Conservation (phyloP, 2,113 vertebrate genomes). For the Tympanuchus pallidicinctus region DNA sequence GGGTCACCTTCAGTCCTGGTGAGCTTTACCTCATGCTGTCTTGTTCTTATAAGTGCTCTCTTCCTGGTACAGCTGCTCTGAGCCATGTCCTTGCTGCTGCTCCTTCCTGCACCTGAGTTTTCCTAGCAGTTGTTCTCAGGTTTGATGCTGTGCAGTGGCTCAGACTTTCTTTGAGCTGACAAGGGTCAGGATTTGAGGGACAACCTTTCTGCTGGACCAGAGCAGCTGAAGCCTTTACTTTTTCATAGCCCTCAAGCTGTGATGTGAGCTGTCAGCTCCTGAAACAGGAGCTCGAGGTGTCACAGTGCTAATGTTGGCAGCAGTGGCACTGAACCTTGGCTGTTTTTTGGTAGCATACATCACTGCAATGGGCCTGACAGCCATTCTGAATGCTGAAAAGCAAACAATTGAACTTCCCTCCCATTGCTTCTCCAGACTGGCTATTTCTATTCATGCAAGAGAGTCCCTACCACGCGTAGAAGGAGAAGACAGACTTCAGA, state of each 20-base stretch:
- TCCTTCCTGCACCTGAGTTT: neutral
- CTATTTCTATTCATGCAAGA: neutral
- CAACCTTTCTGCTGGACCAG: neutral
- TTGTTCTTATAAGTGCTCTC: neutral
- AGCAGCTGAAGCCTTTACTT: neutral
- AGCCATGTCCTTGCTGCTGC: neutral
- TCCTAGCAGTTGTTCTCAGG: neutral
- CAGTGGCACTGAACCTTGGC: neutral
- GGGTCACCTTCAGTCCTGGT: neutral
- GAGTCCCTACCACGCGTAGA: neutral
- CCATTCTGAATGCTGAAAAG: neutral
- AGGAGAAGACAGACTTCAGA: neutral
- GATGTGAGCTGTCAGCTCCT: neutral
- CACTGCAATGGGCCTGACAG: neutral
- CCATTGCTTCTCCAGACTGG: no score
- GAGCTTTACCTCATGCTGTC: neutral
- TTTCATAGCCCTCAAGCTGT: neutral
- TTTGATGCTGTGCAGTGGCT: neutral
- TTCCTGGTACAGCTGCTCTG: fast-evolving
- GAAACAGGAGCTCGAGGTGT: neutral
- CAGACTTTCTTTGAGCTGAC: neutral
- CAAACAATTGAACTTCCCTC: neutral
- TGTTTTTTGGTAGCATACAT: neutral
- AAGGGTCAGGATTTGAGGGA: neutral
- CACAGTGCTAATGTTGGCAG: neutral